Percentiles rank a stretch among this genome's conserved stretches.
These are phyloP conservation scores for Chymomyza fuscimana DNA, from an alignment of 2,888 invertebrate species.

Conservation along the genomic window DNA sequence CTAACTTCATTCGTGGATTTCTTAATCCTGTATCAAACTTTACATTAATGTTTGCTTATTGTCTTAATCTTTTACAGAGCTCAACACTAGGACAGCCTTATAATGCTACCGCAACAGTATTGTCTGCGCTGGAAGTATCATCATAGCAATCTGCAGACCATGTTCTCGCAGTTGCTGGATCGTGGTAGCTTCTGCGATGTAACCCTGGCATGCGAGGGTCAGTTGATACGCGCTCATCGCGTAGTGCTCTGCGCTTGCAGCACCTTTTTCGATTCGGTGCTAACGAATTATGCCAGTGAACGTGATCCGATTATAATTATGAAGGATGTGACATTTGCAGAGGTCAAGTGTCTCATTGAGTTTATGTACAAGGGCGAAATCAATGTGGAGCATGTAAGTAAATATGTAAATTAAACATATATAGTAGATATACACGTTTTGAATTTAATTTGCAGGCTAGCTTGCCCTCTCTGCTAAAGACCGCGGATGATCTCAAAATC, in stretches of 20 bases:
- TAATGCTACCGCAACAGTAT: conserved; percentile 91
- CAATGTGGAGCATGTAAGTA: conserved; percentile 94
- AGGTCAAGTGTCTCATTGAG: conserved; percentile 93
- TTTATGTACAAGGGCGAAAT: conserved; percentile 98
- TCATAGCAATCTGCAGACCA: conserved; percentile 92
- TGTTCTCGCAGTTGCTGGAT: conserved; percentile 92
- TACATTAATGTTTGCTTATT: no score
- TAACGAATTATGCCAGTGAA: conserved; percentile 88
- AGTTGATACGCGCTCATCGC: conserved; percentile 88
- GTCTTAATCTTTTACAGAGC: background rate
- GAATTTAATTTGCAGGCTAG: conserved; percentile 84
- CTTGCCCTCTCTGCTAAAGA: conserved; percentile 91
- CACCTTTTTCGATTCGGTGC: conserved; percentile 92
- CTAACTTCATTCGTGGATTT: no score
- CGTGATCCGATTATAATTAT: conserved; percentile 91
- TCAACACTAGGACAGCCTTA: background rate
- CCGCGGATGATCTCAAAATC: conserved; percentile 94
- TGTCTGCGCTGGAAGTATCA: conserved; percentile 96
- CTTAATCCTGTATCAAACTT: no score
- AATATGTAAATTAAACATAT: background rate
- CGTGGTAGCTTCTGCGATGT: conserved; percentile 94
- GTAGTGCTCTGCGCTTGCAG: conserved; percentile 93
- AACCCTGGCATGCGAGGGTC: conserved; percentile 92
- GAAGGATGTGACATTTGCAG: conserved; percentile 94
- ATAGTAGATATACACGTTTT: background rate